These are phyloP conservation scores for Pseudolaguvia tuberculata DNA, from an alignment of 2,113 vertebrate species.

Conservation along the genomic window DNA sequence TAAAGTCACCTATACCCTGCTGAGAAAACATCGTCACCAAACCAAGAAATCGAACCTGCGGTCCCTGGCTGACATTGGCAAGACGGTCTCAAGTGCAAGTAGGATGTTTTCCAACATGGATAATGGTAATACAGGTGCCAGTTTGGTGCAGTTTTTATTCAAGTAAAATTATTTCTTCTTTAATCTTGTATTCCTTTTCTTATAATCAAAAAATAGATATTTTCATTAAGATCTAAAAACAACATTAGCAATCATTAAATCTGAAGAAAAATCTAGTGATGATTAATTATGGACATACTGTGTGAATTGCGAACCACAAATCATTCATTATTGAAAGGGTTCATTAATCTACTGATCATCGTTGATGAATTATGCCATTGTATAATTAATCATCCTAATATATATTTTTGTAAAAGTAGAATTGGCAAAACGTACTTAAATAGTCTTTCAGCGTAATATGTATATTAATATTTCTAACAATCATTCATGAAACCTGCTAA, in stretches of 20 bases:
- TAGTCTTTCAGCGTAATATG: background rate
- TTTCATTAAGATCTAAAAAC: background rate
- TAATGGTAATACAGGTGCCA: constrained; percentile 88
- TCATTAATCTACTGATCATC: constrained; percentile 12
- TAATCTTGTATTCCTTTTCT: background rate
- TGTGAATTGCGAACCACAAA: background rate
- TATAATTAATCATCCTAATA: background rate
- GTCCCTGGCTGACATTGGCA: constrained; percentile 94
- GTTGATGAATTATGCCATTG: background rate
- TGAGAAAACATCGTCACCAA: constrained; percentile 93
- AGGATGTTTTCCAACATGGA: constrained; percentile 97
- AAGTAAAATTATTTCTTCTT: too few species aligned
- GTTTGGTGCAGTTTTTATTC: constrained; percentile 70
- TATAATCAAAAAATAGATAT: background rate
- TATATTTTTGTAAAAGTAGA: background rate
- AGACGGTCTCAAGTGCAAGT: constrained; percentile 99
- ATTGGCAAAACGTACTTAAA: constrained; percentile 3
- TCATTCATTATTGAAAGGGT: background rate
- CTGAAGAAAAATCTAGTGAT: background rate
- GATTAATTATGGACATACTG: background rate
- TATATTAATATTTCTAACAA: background rate
- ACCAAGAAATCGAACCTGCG: constrained; percentile 99
- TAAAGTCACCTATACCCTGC: constrained; percentile 92
- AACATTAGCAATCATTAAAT: too few species aligned
- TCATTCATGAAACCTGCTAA: background rate